Conservation (phyloP, 92 coral and sea anemone genomes). For the Umimayanthus kanabou region DNA sequence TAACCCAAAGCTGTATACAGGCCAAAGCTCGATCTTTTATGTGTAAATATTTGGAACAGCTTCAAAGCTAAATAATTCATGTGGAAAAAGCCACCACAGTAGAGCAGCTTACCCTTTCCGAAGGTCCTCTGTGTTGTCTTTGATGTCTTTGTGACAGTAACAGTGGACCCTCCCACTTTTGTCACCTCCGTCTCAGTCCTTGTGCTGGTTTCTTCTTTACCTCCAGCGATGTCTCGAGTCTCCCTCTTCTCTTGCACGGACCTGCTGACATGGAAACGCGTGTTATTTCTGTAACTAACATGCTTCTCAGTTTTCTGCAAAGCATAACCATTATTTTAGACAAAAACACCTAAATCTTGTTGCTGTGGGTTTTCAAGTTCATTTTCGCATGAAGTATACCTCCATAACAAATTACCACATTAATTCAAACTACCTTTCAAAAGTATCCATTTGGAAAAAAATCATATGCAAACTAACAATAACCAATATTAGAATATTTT, state of each 20-base stretch:
- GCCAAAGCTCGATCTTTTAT: no score
- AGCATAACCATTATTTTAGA: no score
- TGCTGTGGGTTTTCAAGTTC: not conserved
- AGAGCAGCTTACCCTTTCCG: conserved; percentile 13
- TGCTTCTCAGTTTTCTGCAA: not conserved
- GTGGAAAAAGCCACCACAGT: not conserved
- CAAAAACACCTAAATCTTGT: not conserved
- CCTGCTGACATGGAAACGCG: not conserved
- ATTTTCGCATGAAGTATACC: not conserved
- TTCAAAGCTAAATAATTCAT: not conserved
- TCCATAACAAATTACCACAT: not conserved
- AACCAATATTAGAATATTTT: no score
- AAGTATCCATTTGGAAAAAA: not conserved
- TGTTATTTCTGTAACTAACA: not conserved
- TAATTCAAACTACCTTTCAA: no score
- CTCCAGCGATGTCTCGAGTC: conserved; percentile 19
- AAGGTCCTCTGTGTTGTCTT: conserved; percentile 41
- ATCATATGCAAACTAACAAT: not conserved
- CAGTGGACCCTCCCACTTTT: conserved; percentile 56
- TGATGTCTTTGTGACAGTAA: conserved; percentile 71
- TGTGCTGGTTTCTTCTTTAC: conserved; percentile 34
- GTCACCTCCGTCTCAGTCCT: conserved; percentile 69
- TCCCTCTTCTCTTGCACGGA: not conserved
- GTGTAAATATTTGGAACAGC: no score
- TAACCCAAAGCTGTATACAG: no score